phyloP scores from a whole-genome alignment of 2,113 vertebrate species.

The Crotalus tigris region DNA sequence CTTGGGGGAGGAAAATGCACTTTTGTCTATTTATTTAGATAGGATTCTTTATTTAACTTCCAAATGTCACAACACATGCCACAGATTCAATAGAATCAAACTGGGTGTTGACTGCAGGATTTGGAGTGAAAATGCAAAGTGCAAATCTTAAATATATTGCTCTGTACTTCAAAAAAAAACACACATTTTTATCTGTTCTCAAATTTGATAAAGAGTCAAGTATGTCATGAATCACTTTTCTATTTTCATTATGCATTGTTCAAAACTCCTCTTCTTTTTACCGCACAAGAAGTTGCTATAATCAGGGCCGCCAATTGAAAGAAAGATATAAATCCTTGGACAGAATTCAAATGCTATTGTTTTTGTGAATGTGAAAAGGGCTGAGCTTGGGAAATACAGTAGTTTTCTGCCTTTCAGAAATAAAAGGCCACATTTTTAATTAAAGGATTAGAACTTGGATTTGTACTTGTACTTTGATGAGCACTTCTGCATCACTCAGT shows the following conservation, averaged over 20 bases:
- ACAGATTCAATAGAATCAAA: not conserved
- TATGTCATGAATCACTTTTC: not conserved
- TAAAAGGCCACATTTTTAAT: slow-evolving; percentile 4
- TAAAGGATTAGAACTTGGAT: slow-evolving; percentile 2
- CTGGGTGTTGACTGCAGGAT: not conserved
- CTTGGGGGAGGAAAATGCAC: not conserved
- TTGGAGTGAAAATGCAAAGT: not conserved
- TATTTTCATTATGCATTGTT: not conserved
- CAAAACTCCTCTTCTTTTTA: not conserved
- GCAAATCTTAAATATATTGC: not conserved
- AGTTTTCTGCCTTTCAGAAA: not conserved
- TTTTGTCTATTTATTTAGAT: not conserved
- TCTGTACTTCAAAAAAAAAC: not conserved
- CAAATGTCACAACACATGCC: not conserved
- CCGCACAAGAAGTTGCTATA: not conserved
- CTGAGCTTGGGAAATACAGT: not conserved
- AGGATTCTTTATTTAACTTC: not conserved
- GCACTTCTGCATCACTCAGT: accelerated
- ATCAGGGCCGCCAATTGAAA: not conserved
- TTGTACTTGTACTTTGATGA: slow-evolving; percentile 19
- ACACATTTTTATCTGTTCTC: not conserved
- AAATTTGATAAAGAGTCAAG: not conserved
- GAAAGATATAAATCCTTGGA: not conserved
- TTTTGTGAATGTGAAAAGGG: not conserved
- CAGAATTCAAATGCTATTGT: not conserved